Base-by-base conservation (phyloP, 2,113 vertebrate genomes). In the Gallinago jamesoni region DNA sequence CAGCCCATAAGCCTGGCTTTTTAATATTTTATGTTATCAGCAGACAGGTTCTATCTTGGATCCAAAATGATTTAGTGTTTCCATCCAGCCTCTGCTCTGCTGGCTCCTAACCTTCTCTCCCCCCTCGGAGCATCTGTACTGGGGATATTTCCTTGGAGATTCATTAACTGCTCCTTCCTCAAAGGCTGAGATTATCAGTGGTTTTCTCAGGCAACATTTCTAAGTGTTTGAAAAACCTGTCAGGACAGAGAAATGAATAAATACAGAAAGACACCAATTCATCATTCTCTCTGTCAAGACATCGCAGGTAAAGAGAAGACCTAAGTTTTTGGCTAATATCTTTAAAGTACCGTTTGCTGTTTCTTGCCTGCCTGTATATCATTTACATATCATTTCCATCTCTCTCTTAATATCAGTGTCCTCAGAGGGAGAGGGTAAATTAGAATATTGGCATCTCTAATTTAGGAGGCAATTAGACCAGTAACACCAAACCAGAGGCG, bases 131-230 rank as follows among this genome's bases (percentile, higher is more conserved):
- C 22, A 91, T 66, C 72, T 70, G 67, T 47, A 69, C 55, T 70
- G 47, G 41, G 59, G n/a, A 2, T 77, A 74, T 63, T 83, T 90
- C 92, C 92, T 47, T 33, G 21, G 68, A 88, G 82, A 90, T 91
- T 90, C 41, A 5, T 93, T 96, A 96, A 90, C 90, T 52, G 47
- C 63, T 91, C 37, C 55, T 70, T 93, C 82, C 68, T 92, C 43
- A 86, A 80, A 91, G 37, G 37, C 56, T 63, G 41, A 30, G 35
- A 74, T 93, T 85, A 92, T 56, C 77, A 82, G 31, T 60, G 70
- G 94, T 96, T 94, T 90, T 77, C 85, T 93, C 67, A 43, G 67
- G 27, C 63, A 56, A 66, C 18, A 24, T 90, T 83, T 93, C 48
- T 41, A 83, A 77, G 37, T 3, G 5, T 68, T 62, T 84, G 7